Evolutionary conservation across 2,113 vertebrate genomes (phyloP), one percentile per base, ranked within the genome.

Genomic region (Todiramphus saurophagus): DNA sequence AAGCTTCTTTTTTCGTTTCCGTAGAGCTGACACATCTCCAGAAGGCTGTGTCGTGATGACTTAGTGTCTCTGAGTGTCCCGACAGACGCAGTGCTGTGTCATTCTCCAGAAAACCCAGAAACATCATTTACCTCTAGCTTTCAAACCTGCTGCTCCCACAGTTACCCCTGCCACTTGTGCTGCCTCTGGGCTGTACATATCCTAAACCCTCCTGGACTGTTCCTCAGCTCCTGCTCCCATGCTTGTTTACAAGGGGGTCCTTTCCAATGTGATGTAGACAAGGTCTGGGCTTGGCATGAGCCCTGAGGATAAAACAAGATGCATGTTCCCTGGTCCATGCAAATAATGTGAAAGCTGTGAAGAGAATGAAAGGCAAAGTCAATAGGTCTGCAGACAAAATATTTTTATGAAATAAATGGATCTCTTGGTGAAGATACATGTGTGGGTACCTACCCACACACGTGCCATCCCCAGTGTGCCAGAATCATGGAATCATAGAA

Each of bases 351-450:
- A 44, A 53, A 68, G 55, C 48, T 33, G 35, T 4, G 59, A 14
- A 9, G 39, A 60, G 48, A 24, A 27, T 4, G 31, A 35, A 76
- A 55, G 35, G 44, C 19, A 33, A 13, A 41, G 48, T 10, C 56
- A 68, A 1, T 1, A 68, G 25, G 41, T 17, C 15, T 7, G 4
- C 44, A 69, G 44, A n/a, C 7, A 33, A 28, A 56, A n/a, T 3
- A 11, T 10, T 72, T 81, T 10, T 46, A 25, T 17, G 37, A 31
- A 12, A 7, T 21, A 46, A 39, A 25, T 3, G 5, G 43, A 30
- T 23, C 2, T 59, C n/a, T 19, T 30, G 6, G 25, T 41, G 70
- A 31, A 27, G n/a, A 25, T 0, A 5, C 1, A 0, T 7, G n/a
- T 24, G 1, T 1, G 21, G 46, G 12, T 13, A 9, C 7, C 6